A percentile compares a stretch with the other conserved stretches of the same genome.
Evolutionary conservation across 2,797 vertebrate species (phyloP).

Genomic region (Diplodus puntazzo): DNA sequence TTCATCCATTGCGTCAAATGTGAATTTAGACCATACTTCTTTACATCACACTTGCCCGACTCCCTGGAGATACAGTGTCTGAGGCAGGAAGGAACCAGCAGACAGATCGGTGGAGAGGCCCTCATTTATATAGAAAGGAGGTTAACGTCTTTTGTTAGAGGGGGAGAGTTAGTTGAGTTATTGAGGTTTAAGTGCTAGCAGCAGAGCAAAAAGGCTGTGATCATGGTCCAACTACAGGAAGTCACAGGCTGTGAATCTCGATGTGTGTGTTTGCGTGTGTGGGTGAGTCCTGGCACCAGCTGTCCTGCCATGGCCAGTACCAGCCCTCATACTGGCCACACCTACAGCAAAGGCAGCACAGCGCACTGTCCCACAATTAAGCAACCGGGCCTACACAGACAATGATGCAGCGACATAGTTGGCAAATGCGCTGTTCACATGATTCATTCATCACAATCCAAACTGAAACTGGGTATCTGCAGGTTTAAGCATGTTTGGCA

Average conservation of each 20-base stretch:
- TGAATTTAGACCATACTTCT: constrained; percentile 17
- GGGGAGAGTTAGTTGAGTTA: constrained; percentile 42
- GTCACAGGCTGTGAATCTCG: constrained; percentile 73
- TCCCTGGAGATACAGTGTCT: constrained; percentile 17
- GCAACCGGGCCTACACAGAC: constrained; percentile 9
- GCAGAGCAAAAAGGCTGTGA: constrained; percentile 61
- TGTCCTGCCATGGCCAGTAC: constrained; percentile 39
- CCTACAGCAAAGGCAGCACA: constrained; percentile 40
- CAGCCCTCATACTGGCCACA: constrained; percentile 29
- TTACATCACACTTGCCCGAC: constrained; percentile 34
- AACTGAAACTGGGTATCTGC: constrained; percentile 19
- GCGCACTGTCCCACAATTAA: constrained; percentile 32
- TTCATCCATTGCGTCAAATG: constrained; percentile 4
- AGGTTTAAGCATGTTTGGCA: neutral
- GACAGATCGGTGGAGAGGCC: constrained; percentile 29
- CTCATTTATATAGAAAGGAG: constrained; percentile 49
- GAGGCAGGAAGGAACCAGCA: constrained; percentile 29
- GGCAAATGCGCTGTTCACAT: constrained; percentile 4
- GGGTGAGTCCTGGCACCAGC: constrained; percentile 55
- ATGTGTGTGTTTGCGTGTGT: constrained; percentile 38
- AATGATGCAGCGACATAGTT: constrained; percentile 8
- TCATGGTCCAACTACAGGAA: constrained; percentile 69
- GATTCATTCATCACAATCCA: constrained; percentile 31
- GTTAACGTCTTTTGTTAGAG: constrained; percentile 52
- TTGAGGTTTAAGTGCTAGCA: constrained; percentile 48